Evolutionary conservation across 2,113 vertebrate genomes (phyloP).

Genomic region (Rhinogobius similis): DNA sequence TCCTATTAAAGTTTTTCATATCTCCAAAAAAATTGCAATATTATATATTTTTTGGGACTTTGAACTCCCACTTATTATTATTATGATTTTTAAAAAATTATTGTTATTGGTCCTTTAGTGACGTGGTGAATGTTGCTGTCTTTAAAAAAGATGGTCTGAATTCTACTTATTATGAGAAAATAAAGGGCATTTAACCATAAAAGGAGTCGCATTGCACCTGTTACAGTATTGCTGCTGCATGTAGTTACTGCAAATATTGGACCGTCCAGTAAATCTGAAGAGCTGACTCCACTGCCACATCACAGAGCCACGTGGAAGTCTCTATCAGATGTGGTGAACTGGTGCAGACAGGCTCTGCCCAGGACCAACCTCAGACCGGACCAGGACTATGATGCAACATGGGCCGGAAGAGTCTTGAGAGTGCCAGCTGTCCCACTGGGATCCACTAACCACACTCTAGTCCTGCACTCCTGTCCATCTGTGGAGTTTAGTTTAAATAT

Average conservation of each 20-base stretch:
- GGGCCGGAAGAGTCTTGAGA: conserved; percentile 27
- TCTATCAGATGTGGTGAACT: conserved; percentile 49
- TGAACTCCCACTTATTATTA: no score
- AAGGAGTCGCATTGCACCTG: conserved; percentile 56
- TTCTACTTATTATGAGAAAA: no score
- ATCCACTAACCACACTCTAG: conserved; percentile 66
- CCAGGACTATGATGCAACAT: conserved; percentile 57
- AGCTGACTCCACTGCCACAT: conserved; percentile 51
- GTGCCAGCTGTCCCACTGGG: conserved; percentile 61
- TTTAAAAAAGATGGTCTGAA: no score
- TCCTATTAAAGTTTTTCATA: no score
- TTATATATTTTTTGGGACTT: no score
- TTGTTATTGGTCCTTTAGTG: no score
- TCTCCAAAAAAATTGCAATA: no score
- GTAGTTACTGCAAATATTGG: conserved; percentile 33
- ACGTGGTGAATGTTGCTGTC: no score
- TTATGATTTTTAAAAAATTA: no score
- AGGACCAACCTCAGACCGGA: conserved; percentile 37
- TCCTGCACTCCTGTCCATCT: conserved; percentile 54
- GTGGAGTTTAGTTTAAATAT: conserved; percentile 68
- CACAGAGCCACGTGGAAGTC: conserved; percentile 45
- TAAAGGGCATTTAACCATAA: no score
- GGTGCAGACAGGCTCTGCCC: conserved; percentile 41
- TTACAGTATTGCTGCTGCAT: neutral
- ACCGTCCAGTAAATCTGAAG: conserved; percentile 15